These are phyloP conservation scores for Procambarus clarkii DNA, from an alignment of 1,140 invertebrate genomes.

Conservation along the genomic window DNA sequence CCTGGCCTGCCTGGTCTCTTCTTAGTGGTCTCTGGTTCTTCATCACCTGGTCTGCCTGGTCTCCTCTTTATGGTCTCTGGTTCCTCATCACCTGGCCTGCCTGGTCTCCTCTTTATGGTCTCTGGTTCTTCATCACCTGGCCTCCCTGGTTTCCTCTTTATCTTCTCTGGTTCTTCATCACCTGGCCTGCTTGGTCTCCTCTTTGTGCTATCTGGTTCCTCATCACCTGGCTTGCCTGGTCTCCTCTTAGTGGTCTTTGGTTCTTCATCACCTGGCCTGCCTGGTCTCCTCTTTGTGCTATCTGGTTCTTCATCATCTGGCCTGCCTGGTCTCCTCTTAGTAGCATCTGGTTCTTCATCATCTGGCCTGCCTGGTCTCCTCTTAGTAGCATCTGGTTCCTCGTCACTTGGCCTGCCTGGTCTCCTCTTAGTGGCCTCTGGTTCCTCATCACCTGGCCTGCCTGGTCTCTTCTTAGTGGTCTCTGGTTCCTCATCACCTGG, in stretches of 20 bases:
- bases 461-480: background rate
- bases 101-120: background rate
- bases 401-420: too few relatives aligned
- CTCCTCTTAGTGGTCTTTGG: background rate
- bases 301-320: background rate
- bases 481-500: background rate
- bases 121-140: background rate
- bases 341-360: background rate
- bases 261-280: background rate
- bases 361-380: conserved; percentile 1
- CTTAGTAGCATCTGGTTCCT: too few relatives aligned
- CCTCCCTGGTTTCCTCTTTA: background rate
- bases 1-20: conserved; percentile 13
- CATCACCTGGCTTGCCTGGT: background rate
- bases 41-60: background rate
- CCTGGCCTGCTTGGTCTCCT: background rate
- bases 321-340: background rate
- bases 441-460: conserved; percentile 19
- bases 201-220: background rate
- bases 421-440: too few relatives aligned
- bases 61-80: background rate
- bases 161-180: background rate
- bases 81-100: background rate
- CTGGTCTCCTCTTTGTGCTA: background rate
- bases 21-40: background rate